Percentiles rank a stretch among this genome's conserved stretches.
Evolutionary conservation across 2,797 vertebrate genomes (phyloP).

Genomic region (Gallirallus australis): DNA sequence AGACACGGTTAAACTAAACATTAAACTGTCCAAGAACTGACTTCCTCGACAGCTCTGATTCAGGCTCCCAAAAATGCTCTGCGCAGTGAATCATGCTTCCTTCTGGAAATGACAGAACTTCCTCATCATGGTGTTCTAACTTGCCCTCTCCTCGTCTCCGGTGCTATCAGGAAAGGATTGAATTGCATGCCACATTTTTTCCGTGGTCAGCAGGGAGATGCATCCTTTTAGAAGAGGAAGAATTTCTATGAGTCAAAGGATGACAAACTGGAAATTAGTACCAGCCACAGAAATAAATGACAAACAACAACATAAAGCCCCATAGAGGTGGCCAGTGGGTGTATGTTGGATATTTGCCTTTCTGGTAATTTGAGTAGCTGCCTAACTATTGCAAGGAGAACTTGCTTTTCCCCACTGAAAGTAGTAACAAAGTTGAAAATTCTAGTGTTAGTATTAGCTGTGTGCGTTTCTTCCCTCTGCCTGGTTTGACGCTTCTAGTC

Average conservation of each 20-base stretch:
- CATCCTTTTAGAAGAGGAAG: conserved; percentile 77
- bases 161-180: conserved; percentile 80
- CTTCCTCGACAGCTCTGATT: conserved; percentile 94
- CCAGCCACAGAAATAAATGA: conserved; percentile 69
- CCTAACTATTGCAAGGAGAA: neutral
- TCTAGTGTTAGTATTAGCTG: neutral
- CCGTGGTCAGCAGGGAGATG: conserved; percentile 74
- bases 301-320: conserved; percentile 58
- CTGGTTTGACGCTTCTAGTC: neutral
- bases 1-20: conserved; percentile 72
- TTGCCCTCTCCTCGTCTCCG: conserved; percentile 80
- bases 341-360: conserved; percentile 46
- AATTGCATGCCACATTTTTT: conserved; percentile 80
- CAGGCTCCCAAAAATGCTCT: conserved; percentile 90
- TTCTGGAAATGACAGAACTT: conserved; percentile 96
- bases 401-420: conserved; percentile 45
- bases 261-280: conserved; percentile 83
- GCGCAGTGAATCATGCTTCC: conserved; percentile 93
- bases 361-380: conserved; percentile 37
- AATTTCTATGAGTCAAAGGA: conserved; percentile 77
- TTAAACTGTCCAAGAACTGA: conserved; percentile 83
- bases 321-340: conserved; percentile 41
- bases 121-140: conserved; percentile 84
- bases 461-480: neutral
- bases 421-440: conserved; percentile 25